Evolutionary conservation across 1,140 invertebrate genomes (phyloP).

Genomic region (Ectropis grisescens): DNA sequence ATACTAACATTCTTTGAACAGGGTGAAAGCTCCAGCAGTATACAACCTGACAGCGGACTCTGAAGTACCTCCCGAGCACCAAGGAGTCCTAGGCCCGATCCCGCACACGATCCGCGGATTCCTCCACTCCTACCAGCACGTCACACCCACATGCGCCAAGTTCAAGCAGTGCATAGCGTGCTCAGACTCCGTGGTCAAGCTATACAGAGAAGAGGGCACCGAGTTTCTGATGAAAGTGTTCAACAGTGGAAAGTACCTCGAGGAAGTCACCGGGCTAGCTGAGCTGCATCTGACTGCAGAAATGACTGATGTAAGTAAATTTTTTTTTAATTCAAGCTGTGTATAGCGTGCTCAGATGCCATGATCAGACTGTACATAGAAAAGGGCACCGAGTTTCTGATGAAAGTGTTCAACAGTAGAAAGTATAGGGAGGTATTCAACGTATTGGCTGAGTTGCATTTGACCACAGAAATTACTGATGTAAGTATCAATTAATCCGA

Average conservation of each 20-base stretch:
- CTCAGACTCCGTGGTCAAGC: slow-evolving; percentile 77
- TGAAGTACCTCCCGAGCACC: slow-evolving; percentile 64
- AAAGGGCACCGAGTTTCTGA: slow-evolving; percentile 83
- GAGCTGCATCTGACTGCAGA: slow-evolving; percentile 78
- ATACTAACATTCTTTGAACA: slow-evolving; percentile 58
- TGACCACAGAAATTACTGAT: slow-evolving; percentile 74
- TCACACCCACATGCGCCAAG: slow-evolving; percentile 84
- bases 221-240: slow-evolving; percentile 90
- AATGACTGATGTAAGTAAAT: slow-evolving; percentile 72
- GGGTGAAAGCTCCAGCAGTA: slow-evolving; percentile 73
- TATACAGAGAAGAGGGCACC: slow-evolving; percentile 77
- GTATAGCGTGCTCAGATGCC: slow-evolving; percentile 89
- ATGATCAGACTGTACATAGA: slow-evolving; percentile 78
- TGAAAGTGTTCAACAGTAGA: slow-evolving; percentile 88
- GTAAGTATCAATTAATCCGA: slow-evolving; percentile 78
- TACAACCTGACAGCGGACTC: slow-evolving; percentile 52
- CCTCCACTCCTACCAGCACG: slow-evolving; percentile 83
- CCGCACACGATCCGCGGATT: slow-evolving; percentile 97
- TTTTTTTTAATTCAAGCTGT: slow-evolving; percentile 83
- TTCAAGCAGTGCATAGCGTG: slow-evolving; percentile 96
- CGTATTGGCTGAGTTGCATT: slow-evolving; percentile 83
- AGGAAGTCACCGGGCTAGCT: slow-evolving; percentile 89
- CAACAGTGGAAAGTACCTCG: slow-evolving; percentile 86
- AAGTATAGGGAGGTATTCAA: slow-evolving; percentile 90
- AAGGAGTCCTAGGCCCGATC: slow-evolving; percentile 84